phyloP scores from a whole-genome alignment of 1,140 invertebrate genomes.

The Tetragnatha versicolor region DNA sequence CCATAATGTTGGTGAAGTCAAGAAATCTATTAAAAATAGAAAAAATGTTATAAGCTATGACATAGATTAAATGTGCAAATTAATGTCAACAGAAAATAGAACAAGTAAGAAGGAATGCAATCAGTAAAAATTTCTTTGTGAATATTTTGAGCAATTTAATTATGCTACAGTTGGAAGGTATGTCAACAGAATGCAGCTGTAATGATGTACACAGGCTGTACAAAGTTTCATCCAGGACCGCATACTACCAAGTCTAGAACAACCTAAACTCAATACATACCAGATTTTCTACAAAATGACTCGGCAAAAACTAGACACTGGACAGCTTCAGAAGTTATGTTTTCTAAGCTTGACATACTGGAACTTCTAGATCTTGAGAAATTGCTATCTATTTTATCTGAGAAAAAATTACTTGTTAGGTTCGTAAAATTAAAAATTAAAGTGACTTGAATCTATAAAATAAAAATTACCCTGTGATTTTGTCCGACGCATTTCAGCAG shows the following conservation, averaged over 20 bases:
- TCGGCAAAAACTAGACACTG: slow-evolving; percentile 95
- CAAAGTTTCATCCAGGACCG: no score
- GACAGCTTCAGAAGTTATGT: slow-evolving; percentile 93
- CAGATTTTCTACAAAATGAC: slow-evolving; percentile 92
- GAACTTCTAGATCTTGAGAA: slow-evolving; percentile 95
- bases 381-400: slow-evolving; percentile 95
- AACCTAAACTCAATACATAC: no score
- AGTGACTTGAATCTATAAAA: background rate
- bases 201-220: no score
- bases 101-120: no score
- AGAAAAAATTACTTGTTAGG: slow-evolving; percentile 17
- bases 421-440: background rate
- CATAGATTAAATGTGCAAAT: no score
- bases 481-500: slow-evolving; percentile 64
- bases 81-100: no score
- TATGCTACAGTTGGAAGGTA: no score
- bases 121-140: no score
- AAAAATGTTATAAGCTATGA: no score
- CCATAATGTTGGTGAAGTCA: slow-evolving; percentile 80
- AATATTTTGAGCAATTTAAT: no score
- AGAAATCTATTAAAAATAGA: slow-evolving; percentile 29
- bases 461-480: slow-evolving; percentile 63
- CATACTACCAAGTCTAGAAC: no score
- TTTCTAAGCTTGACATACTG: slow-evolving; percentile 96
- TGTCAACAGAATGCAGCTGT: no score